Percentiles rank a stretch among this genome's conserved stretches.
phyloP scores from a whole-genome alignment of 2,797 vertebrate species.

The Nyctalus aviator region DNA sequence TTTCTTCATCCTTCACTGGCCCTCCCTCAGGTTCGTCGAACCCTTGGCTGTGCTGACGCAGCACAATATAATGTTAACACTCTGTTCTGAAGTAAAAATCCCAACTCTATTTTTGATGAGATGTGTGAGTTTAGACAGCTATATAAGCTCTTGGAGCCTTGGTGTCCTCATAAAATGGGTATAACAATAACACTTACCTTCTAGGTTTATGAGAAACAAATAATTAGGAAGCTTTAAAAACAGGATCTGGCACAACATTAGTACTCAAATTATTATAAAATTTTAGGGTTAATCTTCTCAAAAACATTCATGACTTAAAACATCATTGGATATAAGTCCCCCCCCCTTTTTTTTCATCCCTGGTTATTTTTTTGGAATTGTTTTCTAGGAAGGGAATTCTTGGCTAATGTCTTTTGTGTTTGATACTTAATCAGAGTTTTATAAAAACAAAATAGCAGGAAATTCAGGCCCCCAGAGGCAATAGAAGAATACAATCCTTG shows the following conservation, averaged over 20 bases:
- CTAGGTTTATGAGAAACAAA: not conserved
- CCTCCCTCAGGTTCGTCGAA: too few relatives aligned
- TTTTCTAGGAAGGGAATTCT: slow-evolving; percentile 6
- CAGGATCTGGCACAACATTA: not conserved
- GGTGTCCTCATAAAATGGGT: not conserved
- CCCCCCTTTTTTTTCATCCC: not conserved
- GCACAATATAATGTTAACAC: not conserved
- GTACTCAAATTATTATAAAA: not conserved
- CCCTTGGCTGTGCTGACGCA: too few relatives aligned
- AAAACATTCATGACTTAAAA: not conserved
- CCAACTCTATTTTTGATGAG: not conserved
- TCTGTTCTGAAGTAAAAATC: slow-evolving; percentile 10
- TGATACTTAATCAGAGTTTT: slow-evolving; percentile 24
- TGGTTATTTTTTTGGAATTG: not conserved
- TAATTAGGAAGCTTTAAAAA: not conserved
- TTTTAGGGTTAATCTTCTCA: not conserved
- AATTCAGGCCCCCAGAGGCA: not conserved
- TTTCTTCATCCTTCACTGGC: too few relatives aligned
- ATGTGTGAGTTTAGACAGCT: not conserved
- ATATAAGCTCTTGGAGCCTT: not conserved
- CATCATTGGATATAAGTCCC: not conserved
- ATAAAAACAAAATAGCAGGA: slow-evolving; percentile 28
- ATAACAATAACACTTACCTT: not conserved
- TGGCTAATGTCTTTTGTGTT: slow-evolving; percentile 23
- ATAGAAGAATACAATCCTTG: not conserved